Conservation (phyloP, 2,113 vertebrate species). For the Thamnaconus septentrionalis region DNA sequence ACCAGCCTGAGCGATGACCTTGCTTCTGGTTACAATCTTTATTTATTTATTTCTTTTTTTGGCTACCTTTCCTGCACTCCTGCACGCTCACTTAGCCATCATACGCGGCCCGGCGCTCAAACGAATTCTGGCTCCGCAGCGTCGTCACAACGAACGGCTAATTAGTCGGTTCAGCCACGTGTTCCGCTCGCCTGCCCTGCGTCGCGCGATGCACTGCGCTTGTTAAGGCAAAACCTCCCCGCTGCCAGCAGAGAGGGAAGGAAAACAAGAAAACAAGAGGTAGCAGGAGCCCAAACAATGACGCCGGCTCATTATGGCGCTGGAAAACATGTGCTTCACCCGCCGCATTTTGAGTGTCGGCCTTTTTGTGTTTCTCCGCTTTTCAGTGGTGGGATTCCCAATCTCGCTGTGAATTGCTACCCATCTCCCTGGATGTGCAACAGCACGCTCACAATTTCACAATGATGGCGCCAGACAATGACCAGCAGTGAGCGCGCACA, state of each 20-base stretch:
- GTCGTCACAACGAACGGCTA: too few species aligned
- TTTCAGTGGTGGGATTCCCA: slow-evolving; percentile 67
- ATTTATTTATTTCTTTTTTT: too few species aligned
- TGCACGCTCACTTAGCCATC: too few species aligned
- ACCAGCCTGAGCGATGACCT: too few species aligned
- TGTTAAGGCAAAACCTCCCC: slow-evolving; percentile 36
- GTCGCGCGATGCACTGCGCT: slow-evolving; percentile 33
- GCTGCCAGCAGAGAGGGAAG: slow-evolving; percentile 24
- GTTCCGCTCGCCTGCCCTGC: neutral
- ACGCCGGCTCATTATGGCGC: slow-evolving; percentile 68
- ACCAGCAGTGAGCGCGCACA: slow-evolving; percentile 59
- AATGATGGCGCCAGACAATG: slow-evolving; percentile 71
- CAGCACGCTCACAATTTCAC: slow-evolving; percentile 51
- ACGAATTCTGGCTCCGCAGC: too few species aligned
- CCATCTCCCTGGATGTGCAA: slow-evolving; percentile 54
- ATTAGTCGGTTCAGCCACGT: too few species aligned
- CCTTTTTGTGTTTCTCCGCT: slow-evolving; percentile 61
- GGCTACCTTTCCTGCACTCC: too few species aligned
- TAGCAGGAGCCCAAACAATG: slow-evolving; percentile 59
- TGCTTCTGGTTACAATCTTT: too few species aligned
- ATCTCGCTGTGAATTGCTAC: slow-evolving; percentile 65
- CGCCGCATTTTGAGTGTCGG: slow-evolving; percentile 49
- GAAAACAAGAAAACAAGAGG: neutral
- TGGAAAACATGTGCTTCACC: slow-evolving; percentile 56
- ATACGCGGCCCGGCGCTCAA: too few species aligned